Percentiles rank a stretch among this genome's conserved stretches.
Evolutionary conservation across 2,797 vertebrate genomes (phyloP).

Genomic region (Anguilla anguilla): DNA sequence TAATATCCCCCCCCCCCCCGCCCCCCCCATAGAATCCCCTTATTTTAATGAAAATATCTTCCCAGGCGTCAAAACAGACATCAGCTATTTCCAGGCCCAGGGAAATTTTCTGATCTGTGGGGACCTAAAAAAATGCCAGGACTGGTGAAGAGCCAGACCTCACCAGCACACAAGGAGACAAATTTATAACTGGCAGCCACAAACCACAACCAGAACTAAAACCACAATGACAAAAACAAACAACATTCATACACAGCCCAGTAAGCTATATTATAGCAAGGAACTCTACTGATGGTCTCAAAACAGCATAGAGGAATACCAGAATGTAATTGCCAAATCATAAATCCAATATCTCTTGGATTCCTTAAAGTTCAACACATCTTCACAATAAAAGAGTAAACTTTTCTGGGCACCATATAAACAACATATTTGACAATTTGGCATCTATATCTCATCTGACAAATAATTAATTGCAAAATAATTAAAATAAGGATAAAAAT

Average conservation of each 20-base stretch:
- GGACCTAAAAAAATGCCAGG: too few species aligned
- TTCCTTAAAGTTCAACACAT: neutral
- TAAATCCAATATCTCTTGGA: neutral
- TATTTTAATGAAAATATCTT: too few species aligned
- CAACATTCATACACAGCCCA: slow-evolving; percentile 18
- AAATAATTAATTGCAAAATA: neutral
- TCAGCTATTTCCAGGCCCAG: too few species aligned
- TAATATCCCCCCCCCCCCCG: too few species aligned
- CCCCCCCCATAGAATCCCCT: too few species aligned
- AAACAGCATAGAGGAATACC: too few species aligned
- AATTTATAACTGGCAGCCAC: too few species aligned
- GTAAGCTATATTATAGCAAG: slow-evolving; percentile 22
- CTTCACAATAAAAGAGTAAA: neutral
- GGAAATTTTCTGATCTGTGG: too few species aligned
- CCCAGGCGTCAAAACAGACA: too few species aligned
- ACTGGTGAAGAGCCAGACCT: too few species aligned
- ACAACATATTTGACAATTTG: neutral
- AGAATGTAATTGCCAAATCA: neutral
- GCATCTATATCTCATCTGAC: neutral
- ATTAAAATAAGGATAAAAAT: neutral
- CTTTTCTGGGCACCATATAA: neutral
- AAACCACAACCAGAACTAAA: too few species aligned
- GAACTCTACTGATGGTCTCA: neutral
- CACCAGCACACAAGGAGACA: too few species aligned
- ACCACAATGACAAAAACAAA: slow-evolving; percentile 10